phyloP scores from a whole-genome alignment of 2,888 invertebrate species.

The Pammene aurita region DNA sequence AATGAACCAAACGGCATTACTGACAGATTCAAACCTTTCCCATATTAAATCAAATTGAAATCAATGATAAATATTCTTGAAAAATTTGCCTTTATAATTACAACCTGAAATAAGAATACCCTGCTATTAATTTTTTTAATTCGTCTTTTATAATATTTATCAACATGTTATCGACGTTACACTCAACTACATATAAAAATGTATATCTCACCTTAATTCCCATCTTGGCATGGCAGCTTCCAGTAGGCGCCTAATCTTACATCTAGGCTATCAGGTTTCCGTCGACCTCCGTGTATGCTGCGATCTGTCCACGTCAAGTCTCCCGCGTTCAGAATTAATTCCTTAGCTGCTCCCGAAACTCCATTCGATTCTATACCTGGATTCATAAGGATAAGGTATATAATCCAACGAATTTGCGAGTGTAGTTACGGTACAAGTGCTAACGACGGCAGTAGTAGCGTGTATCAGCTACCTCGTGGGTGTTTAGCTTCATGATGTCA shows the following conservation, averaged over 20 bases:
- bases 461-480: slow-evolving; percentile 27
- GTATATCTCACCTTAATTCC: neutral
- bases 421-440: neutral
- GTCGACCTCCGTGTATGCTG: slow-evolving; percentile 50
- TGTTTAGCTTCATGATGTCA: slow-evolving; percentile 28
- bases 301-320: slow-evolving; percentile 50
- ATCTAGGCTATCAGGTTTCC: slow-evolving; percentile 55
- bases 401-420: neutral
- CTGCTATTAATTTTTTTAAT: no score
- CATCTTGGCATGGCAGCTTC: slow-evolving; percentile 12
- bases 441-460: slow-evolving; percentile 7
- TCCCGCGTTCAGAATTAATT: neutral
- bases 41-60: no score
- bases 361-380: neutral
- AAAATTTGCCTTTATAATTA: no score
- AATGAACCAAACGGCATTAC: no score
- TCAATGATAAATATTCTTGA: no score
- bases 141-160: no score
- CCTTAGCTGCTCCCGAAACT: neutral
- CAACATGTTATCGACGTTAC: no score
- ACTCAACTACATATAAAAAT: neutral
- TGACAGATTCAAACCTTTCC: no score
- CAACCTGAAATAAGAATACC: no score
- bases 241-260: slow-evolving; percentile 55
- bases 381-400: neutral